A percentile compares a stretch with the other conserved stretches of the same genome.
phyloP scores from a whole-genome alignment of 2,888 invertebrate species.

The Zonitis immaculata region DNA sequence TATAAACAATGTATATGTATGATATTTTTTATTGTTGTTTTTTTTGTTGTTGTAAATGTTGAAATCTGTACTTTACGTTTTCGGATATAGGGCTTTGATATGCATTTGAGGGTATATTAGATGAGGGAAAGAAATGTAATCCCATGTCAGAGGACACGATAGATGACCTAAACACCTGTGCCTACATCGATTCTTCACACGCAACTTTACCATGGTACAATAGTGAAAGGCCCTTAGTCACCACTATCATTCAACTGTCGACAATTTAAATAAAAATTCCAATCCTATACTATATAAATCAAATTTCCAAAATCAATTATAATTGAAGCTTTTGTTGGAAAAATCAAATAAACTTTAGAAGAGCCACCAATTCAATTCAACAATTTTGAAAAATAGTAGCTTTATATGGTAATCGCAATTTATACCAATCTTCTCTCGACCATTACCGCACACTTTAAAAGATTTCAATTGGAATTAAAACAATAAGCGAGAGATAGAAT shows the following conservation, averaged over 20 bases:
- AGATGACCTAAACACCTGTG: constrained; percentile 45
- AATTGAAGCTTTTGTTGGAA: no score
- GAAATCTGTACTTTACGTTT: constrained; percentile 33
- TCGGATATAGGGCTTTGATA: constrained; percentile 35
- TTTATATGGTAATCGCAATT: constrained; percentile 33
- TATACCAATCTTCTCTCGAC: constrained; percentile 37
- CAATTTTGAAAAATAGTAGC: no score
- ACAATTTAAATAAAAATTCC: no score
- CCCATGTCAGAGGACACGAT: constrained; percentile 44
- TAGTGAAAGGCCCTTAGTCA: not conserved
- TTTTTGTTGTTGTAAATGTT: not conserved
- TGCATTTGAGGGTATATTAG: constrained; percentile 30
- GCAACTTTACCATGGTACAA: constrained; percentile 18
- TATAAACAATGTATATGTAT: no score
- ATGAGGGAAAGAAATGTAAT: constrained; percentile 37
- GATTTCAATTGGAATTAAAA: constrained; percentile 47
- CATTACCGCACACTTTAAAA: constrained; percentile 38
- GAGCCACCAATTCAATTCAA: no score
- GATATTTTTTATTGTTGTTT: no score
- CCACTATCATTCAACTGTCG: no score
- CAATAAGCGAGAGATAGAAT: constrained; percentile 23
- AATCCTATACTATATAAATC: no score
- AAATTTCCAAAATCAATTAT: no score
- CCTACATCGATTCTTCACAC: constrained; percentile 44
- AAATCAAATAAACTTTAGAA: no score